Percentiles rank a stretch among this genome's conserved stretches.
Evolutionary conservation across 2,113 vertebrate genomes (phyloP).

Genomic region (Dicerorhinus sumatrensis): DNA sequence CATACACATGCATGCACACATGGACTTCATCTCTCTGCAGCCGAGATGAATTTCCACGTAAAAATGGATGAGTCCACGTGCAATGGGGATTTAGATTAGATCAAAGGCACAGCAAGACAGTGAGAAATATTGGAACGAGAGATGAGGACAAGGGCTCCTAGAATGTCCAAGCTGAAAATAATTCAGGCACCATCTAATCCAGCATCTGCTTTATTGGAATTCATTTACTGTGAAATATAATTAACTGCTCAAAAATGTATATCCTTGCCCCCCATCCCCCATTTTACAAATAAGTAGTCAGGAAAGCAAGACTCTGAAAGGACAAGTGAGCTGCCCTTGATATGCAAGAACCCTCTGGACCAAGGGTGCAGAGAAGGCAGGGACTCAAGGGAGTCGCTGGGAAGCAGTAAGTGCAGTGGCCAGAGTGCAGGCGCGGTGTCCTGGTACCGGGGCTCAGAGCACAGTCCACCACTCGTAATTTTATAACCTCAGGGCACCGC

Average conservation of each 20-base stretch:
- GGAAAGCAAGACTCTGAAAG: neutral
- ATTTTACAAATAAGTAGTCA: neutral
- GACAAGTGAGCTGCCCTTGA: neutral
- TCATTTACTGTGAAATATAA: neutral
- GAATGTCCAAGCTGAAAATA: neutral
- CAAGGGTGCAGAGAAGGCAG: neutral
- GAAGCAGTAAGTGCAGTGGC: rapidly evolving
- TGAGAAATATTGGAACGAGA: neutral
- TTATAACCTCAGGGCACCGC: too few relatives aligned
- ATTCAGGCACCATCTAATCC: neutral
- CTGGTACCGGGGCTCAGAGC: neutral
- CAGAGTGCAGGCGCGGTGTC: rapidly evolving
- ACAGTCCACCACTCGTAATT: neutral
- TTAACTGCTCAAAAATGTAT: neutral
- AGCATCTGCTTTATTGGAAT: neutral
- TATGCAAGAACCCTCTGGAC: neutral
- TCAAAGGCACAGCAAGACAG: neutral
- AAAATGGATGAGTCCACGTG: neutral
- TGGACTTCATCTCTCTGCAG: neutral
- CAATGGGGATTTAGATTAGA: neutral
- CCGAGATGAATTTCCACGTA: neutral
- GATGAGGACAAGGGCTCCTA: neutral
- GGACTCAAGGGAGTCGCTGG: neutral
- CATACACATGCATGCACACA: rapidly evolving
- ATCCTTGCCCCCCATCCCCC: neutral